phyloP scores from a whole-genome alignment of 2,113 vertebrate genomes.

The Erythrolamprus reginae region DNA sequence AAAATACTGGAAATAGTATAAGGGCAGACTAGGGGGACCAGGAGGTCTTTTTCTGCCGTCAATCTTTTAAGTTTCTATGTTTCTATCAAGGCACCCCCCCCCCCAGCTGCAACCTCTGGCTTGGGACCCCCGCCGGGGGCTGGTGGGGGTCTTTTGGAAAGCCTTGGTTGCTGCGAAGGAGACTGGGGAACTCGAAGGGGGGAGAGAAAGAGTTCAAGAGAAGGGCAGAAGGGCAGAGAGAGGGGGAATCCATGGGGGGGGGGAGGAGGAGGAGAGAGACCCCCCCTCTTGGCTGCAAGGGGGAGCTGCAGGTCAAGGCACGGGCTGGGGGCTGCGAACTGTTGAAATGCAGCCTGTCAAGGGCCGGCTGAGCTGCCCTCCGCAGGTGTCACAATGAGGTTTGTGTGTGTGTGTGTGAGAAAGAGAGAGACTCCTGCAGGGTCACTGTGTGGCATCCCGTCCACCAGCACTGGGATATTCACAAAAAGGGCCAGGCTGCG shows the following conservation, averaged over 20 bases:
- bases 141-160: neutral
- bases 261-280: too few species aligned
- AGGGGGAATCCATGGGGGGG: conserved; percentile 70
- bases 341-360: fast-evolving
- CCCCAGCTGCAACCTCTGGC: conserved; percentile 72
- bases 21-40: too few species aligned
- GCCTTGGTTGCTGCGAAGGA: conserved; percentile 74
- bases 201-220: conserved; percentile 72
- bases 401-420: too few species aligned
- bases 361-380: neutral
- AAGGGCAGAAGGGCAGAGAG: conserved; percentile 82
- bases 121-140: conserved; percentile 29
- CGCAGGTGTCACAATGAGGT: too few species aligned
- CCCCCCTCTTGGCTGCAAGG: neutral
- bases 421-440: too few species aligned
- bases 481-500: neutral
- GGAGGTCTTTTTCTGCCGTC: too few species aligned
- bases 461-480: too few species aligned
- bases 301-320: neutral
- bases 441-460: neutral
- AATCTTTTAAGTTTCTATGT: too few species aligned
- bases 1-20: too few species aligned
- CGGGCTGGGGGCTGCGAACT: neutral
- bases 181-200: conserved; percentile 75
- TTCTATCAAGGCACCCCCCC: too few species aligned